Percentiles rank a stretch among this genome's conserved stretches.
Evolutionary conservation across 1,140 invertebrate species (phyloP).

Genomic region (Hypsibius dujardini): DNA sequence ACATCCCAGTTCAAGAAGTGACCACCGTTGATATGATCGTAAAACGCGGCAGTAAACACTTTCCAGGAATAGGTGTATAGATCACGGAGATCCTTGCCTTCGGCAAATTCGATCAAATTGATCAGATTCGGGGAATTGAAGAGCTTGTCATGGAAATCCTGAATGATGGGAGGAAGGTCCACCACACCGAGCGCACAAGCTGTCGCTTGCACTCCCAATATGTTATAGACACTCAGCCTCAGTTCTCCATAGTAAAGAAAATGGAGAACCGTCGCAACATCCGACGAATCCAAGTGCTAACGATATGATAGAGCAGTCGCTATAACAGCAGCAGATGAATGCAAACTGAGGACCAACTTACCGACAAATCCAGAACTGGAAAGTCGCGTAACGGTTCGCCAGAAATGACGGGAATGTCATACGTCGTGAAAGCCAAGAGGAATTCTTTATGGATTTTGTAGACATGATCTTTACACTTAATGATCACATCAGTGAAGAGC

Average conservation of each 20-base stretch:
- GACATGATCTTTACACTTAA: neutral
- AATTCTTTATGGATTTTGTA: slow-evolving; percentile 3
- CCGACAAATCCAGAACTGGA: neutral
- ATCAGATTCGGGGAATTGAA: slow-evolving; percentile 1
- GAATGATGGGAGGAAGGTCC: slow-evolving; percentile 1
- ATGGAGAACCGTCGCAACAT: slow-evolving; percentile 4
- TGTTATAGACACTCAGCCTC: slow-evolving; percentile 4
- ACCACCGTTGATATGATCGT: neutral
- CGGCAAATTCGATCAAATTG: slow-evolving; percentile 5
- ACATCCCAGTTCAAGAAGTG: slow-evolving; percentile 5
- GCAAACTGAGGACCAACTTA: neutral
- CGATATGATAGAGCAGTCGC: too few relatives aligned
- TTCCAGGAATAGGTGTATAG: neutral
- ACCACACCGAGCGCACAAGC: neutral
- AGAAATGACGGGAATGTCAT: neutral
- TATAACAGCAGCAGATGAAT: too few relatives aligned
- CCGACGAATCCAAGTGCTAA: neutral
- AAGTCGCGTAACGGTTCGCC: neutral
- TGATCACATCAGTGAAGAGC: neutral
- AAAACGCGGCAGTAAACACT: slow-evolving; percentile 4
- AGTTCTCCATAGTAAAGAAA: slow-evolving; percentile 6
- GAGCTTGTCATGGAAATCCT: slow-evolving; percentile 6
- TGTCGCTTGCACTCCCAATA: neutral
- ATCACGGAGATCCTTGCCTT: neutral
- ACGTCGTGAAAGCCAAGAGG: neutral